Evolutionary conservation across 2,113 vertebrate species (phyloP), one percentile per base, ranked within the genome.

Genomic region (Podilymbus podiceps): DNA sequence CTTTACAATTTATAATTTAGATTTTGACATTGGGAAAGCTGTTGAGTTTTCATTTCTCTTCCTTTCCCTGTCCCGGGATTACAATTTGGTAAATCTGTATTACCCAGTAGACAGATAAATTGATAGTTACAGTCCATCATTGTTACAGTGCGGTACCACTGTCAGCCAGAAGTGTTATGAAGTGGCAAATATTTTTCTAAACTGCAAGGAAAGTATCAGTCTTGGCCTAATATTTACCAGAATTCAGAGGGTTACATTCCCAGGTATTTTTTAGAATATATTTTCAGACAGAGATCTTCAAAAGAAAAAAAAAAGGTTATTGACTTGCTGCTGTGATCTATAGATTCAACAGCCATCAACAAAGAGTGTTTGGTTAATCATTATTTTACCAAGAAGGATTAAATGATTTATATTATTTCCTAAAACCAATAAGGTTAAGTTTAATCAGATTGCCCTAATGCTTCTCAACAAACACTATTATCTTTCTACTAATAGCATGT

Each of bases 101-200:
- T 93, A 96, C 95, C 92, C 92, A 86, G 52, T n/a, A 35, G 92
- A 67, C 49, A 76, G 53, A 89, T 66, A 94, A 82, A 87, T 18
- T 75, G 52, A 89, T 52, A 90, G 82, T 30, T 93, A 77, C n/a
- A 5, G 1, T 96, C 85, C 55, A 72, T 95, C 92, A 92, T 33
- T 77, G 50, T 88, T 96, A 84, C 25, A 77, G 11, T 80, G 55
- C 38, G 80, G 47, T 71, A 90, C 59, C 40, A 31, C 23, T 74
- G 75, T 92, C 85, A 92, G 47, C 40, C 75, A 77, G 68, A 80
- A 90, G 18, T 56, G 27, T 55, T 88, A 69, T 77, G 62, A 95
- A 95, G n/a, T 80, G 50, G 42, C 23, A 93, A 95, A 93, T 92
- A 93, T 93, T 96, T 90, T 74, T 80, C 67, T 92, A 80, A 95